These are phyloP conservation scores for Drosophila dives DNA, from an alignment of 2,888 invertebrate species.

Conservation along the genomic window DNA sequence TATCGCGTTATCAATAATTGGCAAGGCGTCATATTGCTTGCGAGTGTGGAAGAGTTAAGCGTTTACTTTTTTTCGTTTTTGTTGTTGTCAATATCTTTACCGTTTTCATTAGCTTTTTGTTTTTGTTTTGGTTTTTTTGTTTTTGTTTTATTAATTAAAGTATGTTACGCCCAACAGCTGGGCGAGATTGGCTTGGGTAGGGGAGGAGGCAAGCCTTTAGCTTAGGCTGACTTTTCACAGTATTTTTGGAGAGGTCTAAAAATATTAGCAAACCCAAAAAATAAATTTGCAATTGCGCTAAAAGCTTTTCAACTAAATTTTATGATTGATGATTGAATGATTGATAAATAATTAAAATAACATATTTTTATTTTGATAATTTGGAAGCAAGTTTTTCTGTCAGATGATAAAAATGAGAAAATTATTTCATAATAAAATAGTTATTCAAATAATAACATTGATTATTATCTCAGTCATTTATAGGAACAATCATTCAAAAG, in stretches of 20 bases:
- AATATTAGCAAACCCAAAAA: neutral
- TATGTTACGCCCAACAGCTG: slow-evolving; percentile 31
- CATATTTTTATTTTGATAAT: neutral
- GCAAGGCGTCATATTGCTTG: slow-evolving; percentile 22
- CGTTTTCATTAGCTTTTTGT: slow-evolving; percentile 34
- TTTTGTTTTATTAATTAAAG: slow-evolving; percentile 64
- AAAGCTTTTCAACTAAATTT: neutral
- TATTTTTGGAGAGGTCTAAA: neutral
- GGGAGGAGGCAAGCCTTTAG: neutral
- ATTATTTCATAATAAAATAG: neutral
- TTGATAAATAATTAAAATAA: too few relatives aligned
- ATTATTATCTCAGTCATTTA: too few relatives aligned
- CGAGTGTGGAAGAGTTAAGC: slow-evolving; percentile 53
- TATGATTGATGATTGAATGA: too few relatives aligned
- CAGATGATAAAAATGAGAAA: neutral
- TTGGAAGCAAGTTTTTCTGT: neutral
- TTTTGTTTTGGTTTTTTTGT: neutral
- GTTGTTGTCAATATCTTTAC: slow-evolving; percentile 48
- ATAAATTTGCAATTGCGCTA: neutral
- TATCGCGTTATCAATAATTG: slow-evolving; percentile 62
- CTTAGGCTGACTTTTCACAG: neutral
- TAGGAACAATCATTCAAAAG: too few relatives aligned
- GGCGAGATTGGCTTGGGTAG: slow-evolving; percentile 34
- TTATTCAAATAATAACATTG: too few relatives aligned
- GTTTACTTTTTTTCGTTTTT: slow-evolving; percentile 12